Evolutionary conservation across 2,113 vertebrate genomes (phyloP).

Genomic region (Todiramphus chloris): DNA sequence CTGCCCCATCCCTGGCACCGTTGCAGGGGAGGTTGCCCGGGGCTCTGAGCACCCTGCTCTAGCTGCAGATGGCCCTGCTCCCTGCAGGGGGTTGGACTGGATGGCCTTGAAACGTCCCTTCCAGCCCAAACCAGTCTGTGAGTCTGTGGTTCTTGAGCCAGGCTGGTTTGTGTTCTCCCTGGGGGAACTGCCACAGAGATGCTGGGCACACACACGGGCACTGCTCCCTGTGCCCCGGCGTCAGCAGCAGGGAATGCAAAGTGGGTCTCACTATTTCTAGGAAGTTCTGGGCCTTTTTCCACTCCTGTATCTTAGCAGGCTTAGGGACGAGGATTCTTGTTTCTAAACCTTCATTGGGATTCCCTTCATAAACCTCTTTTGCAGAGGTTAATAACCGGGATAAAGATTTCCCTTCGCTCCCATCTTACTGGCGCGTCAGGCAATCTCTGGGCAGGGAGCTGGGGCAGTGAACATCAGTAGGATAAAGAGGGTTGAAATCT

Average conservation of each 20-base stretch:
- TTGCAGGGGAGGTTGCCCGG: background rate
- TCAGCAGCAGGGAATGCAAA: background rate
- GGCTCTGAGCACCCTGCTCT: background rate
- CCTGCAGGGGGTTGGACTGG: background rate
- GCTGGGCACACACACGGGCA: fast-evolving
- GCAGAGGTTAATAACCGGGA: background rate
- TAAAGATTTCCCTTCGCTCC: background rate
- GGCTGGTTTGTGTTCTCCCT: background rate
- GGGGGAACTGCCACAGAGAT: background rate
- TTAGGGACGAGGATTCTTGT: background rate
- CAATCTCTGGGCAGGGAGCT: background rate
- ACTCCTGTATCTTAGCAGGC: background rate
- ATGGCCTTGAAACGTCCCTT: background rate
- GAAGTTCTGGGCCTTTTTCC: background rate
- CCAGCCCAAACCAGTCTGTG: background rate
- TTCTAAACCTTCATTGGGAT: background rate
- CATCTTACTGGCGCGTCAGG: background rate
- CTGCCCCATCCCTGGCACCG: background rate
- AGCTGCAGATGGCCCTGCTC: background rate
- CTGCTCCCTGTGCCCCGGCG: background rate
- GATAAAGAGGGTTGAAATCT: background rate
- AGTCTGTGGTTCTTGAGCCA: background rate
- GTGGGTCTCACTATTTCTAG: background rate
- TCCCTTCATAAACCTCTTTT: conserved; percentile 16
- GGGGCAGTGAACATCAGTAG: fast-evolving